Conservation (phyloP, 2,888 invertebrate genomes). For the Cremastobaeus sp. region DNA sequence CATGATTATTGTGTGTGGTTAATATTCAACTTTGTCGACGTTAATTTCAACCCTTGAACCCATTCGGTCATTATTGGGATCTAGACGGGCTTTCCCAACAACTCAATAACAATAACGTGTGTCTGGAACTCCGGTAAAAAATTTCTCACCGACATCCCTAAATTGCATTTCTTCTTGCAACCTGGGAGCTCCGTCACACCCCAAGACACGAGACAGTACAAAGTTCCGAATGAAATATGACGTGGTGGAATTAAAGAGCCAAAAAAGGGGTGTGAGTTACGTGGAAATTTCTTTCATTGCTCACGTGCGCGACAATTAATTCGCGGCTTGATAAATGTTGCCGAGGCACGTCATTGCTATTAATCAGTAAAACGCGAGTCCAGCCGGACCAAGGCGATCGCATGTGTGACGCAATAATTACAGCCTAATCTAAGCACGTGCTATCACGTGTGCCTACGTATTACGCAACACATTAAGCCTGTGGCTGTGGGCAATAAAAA, state of each 20-base stretch:
- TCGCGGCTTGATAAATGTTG: constrained; percentile 58
- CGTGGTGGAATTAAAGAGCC: constrained; percentile 43
- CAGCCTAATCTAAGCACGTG: constrained; percentile 55
- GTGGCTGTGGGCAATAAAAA: constrained; percentile 40
- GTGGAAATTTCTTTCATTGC: constrained; percentile 59
- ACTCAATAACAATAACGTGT: constrained; percentile 33
- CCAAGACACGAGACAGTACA: constrained; percentile 36
- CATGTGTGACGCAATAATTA: constrained; percentile 54
- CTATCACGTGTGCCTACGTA: constrained; percentile 48
- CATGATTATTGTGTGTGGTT: too few relatives aligned
- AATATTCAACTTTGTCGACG: too few relatives aligned
- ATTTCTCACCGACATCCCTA: constrained; percentile 59
- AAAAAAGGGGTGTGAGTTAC: constrained; percentile 47
- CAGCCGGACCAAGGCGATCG: constrained; percentile 24
- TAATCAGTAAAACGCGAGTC: constrained; percentile 31
- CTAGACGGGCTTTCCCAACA: too few relatives aligned
- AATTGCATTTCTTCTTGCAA: constrained; percentile 42
- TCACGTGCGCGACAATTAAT: constrained; percentile 58
- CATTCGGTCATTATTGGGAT: too few relatives aligned
- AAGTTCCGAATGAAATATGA: constrained; percentile 59
- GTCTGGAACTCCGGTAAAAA: too few relatives aligned
- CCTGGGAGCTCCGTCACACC: constrained; percentile 46
- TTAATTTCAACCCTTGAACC: too few relatives aligned
- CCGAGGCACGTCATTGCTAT: constrained; percentile 52
- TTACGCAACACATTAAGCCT: constrained; percentile 40